Base-by-base conservation (phyloP, 2,888 invertebrate genomes). In the Leptinotarsa haldemani region DNA sequence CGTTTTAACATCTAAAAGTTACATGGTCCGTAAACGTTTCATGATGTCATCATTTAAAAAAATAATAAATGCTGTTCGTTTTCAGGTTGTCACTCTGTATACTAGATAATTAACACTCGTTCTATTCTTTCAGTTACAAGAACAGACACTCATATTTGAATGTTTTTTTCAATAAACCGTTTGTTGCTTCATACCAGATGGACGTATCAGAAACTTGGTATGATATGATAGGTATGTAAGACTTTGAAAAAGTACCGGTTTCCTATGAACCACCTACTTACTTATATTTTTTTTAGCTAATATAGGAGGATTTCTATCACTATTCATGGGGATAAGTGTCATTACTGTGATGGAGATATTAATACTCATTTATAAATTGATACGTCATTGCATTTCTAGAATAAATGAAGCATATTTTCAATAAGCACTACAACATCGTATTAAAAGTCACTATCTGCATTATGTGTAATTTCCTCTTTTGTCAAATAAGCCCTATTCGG, bases 301-400 rank as follows among this genome's bases (percentile, higher is more conserved):
- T 81, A 88, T 92, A 81, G 93, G 93, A 53, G 92, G 92, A 73
- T 89, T 92, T 78, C 90, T 90, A 75, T 91, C 92, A 52, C 88
- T 93, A 77, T 88, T 92, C 73, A 88, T 92, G 73, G 93, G 93
- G 73, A 89, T 93, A 82, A 93, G 92, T 71, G 85, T 92, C 69
- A 89, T 91, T 81, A 90, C 76, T 70, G 64, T 78, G 20, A 71
- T 78, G 4, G 82, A 82, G 77, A 61, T 81, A 12, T 58, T 74
- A 12, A 65, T 79, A 30, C 65, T 81, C 9, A 2, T 77, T 13
- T 70, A 50, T 20, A 76, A 64, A 68, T 25, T 74, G 15, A n/a
- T 22, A 30, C 12, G 30, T 30, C 22, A 69, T 18, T 65, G 53
- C 30, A 52, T 53, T 20, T 16, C 18, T 22, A 56, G 22, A 22